These are phyloP conservation scores for Ceraclea dissimilis DNA, from an alignment of 2,888 invertebrate genomes.

Conservation along the genomic window DNA sequence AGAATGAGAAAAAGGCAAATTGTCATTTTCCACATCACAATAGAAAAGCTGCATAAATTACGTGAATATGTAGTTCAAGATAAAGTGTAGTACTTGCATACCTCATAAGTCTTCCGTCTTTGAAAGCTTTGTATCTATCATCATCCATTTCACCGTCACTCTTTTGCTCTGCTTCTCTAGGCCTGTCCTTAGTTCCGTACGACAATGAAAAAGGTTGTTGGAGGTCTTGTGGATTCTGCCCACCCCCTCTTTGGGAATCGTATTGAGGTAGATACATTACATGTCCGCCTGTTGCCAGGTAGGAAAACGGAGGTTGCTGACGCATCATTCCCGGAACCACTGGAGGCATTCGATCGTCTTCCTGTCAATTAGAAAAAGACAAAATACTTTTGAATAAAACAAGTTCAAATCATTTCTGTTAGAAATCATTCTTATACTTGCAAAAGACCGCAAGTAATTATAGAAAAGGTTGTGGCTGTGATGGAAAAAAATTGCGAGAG, in stretches of 20 bases:
- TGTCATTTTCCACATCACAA: neutral
- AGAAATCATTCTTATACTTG: no score
- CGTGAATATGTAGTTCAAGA: no score
- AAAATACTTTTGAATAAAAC: neutral
- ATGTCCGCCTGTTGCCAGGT: constrained; percentile 59
- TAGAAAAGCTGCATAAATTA: neutral
- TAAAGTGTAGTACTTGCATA: neutral
- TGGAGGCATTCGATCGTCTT: constrained; percentile 33
- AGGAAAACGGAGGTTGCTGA: constrained; percentile 34
- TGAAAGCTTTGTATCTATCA: constrained; percentile 15
- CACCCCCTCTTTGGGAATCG: constrained; percentile 14
- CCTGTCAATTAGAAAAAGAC: constrained; percentile 26
- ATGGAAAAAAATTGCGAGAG: no score
- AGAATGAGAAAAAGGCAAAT: constrained; percentile 25
- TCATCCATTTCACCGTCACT: constrained; percentile 25
- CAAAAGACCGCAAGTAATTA: neutral
- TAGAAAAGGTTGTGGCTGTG: no score
- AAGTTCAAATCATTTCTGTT: neutral
- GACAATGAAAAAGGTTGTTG: constrained; percentile 3
- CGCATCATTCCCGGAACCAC: constrained; percentile 28
- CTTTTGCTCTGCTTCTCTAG: constrained; percentile 11
- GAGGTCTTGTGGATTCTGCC: neutral
- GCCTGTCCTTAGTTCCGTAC: constrained; percentile 5
- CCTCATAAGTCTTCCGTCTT: constrained; percentile 24
- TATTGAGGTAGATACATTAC: constrained; percentile 70